Evolutionary conservation across 2,797 vertebrate species (phyloP), one percentile per base, ranked within the genome.

Genomic region (Pseudocheirus occidentalis): DNA sequence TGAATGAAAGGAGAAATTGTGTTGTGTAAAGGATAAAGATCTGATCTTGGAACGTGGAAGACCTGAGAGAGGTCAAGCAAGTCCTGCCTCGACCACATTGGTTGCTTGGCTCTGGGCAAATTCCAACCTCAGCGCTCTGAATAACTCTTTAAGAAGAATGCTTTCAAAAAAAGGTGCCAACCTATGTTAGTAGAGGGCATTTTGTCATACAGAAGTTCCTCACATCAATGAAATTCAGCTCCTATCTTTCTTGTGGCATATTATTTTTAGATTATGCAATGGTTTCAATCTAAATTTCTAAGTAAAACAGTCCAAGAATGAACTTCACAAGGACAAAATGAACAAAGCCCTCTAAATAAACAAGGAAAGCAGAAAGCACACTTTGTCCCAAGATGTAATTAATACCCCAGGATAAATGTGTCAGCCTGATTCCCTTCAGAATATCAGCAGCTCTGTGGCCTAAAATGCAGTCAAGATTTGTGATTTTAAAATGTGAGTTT

Each of bases 341-440:
- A 87, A 87, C 2, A 87, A 46, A 27, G 40, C 9, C 40, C 40
- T 87, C 46, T 11, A 50, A 87, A 87, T 46, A 50, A 87, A 46
- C 50, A 87, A 87, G 24, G 73, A 87, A 87, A 87, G 40, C 40
- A 87, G 40, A 50, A 87, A 27, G 24, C 24, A 87, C 40, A 87
- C 57, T 93, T 59, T 92, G 56, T 96, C 57, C 92, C 55, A 96
- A 97, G 94, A 96, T 90, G 46, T 55, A 87, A 93, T 50, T 95
- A 81, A 81, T 95, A 18, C 90, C 92, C 91, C 0, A 62, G 50
- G 11, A 97, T 93, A 94, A 91, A 95, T 95, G 9, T 4, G 92
- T n/a, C 53, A 90, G 92, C 55, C 92, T 96, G 96, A 97, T 91
- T 81, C 81, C 97, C 97, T 97, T 95, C 92, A 95, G 94, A 98